phyloP scores from a whole-genome alignment of 37 sponge, comb jelly and placozoan genomes.

The Geodia barretti region DNA sequence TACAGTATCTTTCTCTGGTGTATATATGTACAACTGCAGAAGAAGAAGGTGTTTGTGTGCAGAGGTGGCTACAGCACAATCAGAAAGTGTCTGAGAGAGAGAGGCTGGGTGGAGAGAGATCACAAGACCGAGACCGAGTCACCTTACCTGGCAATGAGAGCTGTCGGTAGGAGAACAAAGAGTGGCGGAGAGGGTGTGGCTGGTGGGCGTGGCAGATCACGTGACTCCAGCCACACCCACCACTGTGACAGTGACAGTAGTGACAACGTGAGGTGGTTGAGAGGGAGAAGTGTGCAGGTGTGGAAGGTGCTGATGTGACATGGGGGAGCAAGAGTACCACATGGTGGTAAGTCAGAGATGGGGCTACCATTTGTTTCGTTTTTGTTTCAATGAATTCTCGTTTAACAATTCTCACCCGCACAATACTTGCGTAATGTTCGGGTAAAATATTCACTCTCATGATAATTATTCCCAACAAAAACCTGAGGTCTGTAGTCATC shows the following conservation, averaged over 20 bases:
- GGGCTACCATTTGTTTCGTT: no score
- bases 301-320: constrained; percentile 24
- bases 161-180: no score
- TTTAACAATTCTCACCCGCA: no score
- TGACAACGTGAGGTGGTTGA: constrained; percentile 5
- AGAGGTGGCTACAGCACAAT: constrained; percentile 78
- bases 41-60: constrained; percentile 79
- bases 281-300: constrained; percentile 11
- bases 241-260: not conserved
- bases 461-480: no score
- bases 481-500: no score
- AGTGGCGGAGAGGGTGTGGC: no score
- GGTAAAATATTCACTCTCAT: no score
- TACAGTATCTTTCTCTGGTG: not conserved
- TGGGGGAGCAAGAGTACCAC: constrained; percentile 83
- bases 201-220: no score
- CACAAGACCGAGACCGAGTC: no score
- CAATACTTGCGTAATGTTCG: no score
- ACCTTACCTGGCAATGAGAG: no score
- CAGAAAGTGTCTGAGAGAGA: constrained; percentile 57
- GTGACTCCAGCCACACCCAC: constrained; percentile 1
- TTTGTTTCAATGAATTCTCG: no score
- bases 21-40: constrained; percentile 4
- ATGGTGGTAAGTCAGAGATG: constrained; percentile 70
- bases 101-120: constrained; percentile 94